Evolutionary conservation across 2,888 invertebrate genomes (phyloP), one percentile per base, ranked within the genome.

Genomic region (Phalera bucephala): DNA sequence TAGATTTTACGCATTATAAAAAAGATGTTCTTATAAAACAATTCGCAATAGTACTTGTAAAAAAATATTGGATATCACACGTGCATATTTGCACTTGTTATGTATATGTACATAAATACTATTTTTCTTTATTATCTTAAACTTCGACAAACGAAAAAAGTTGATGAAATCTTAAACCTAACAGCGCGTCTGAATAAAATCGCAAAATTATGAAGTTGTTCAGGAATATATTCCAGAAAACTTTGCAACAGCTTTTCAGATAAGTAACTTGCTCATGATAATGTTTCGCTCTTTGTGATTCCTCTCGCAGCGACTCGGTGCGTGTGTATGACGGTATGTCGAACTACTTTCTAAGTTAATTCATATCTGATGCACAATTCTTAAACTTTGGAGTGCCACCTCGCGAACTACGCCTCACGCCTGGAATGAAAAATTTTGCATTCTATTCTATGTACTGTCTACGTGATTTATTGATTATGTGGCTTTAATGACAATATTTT

Each of bases 331-430:
- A 71, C 69, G 61, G 64, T 62, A 60, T 65, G 77, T 77, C 81
- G 76, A 84, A 82, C 79, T 77, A 73, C 80, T 81, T 80, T 72
- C 72, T 62, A 80, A 86, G 76, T 86, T 84, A 81, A 87, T 85
- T 84, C 74, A 68, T 72, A 71, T 80, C 78, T 81, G 78, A 77
- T 75, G 70, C 77, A 75, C 80, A 80, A 83, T 83, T 75, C 72
- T 67, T 68, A 78, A 86, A 85, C 69, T 82, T 76, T 41, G 40
- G 59, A 80, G 74, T 73, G 76, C 69, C 67, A 54, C 48, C 55
- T 59, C 47, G 51, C 32, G 25, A 52, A 55, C 55, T 62, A 61
- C 55, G 64, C 54, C 54, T 67, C 58, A 31, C 49, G 45, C 62
- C 10, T 10, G 11, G 72, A 72, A 72, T 78, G 52, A 70, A 70